These are phyloP conservation scores for Potamarius usumacintae DNA, from an alignment of 2,113 vertebrate genomes.

Conservation along the genomic window DNA sequence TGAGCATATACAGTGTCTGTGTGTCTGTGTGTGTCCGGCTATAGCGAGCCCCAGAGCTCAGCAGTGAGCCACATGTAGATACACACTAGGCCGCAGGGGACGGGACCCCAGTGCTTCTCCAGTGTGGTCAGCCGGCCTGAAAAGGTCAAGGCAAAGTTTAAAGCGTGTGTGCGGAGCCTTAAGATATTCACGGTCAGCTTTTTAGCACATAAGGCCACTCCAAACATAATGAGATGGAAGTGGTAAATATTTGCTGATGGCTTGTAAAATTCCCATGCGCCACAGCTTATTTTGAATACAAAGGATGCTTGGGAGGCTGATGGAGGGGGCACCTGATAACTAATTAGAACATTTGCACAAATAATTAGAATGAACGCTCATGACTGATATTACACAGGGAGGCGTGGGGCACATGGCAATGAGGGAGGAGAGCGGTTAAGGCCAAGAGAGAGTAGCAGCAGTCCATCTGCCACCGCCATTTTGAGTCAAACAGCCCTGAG, in stretches of 20 bases:
- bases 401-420: conserved; percentile 70
- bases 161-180: conserved; percentile 68
- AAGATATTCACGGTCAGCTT: conserved; percentile 82
- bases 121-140: conserved; percentile 47
- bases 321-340: conserved; percentile 74
- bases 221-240: conserved; percentile 77
- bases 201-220: conserved; percentile 66
- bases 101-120: conserved; percentile 42
- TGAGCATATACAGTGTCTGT: conserved; percentile 33
- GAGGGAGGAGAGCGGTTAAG: conserved; percentile 58
- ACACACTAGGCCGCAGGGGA: conserved; percentile 44
- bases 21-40: conserved; percentile 21
- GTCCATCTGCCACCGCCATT: conserved; percentile 50
- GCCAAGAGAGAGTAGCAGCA: conserved; percentile 33
- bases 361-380: conserved; percentile 81
- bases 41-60: conserved; percentile 31
- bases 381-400: conserved; percentile 79
- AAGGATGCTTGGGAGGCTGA: conserved; percentile 74
- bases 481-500: conserved; percentile 41
- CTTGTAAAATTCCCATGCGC: conserved; percentile 74
- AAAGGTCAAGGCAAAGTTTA: conserved; percentile 79
- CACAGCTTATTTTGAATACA: conserved; percentile 79
- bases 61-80: conserved; percentile 43
- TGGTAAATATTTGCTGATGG: conserved; percentile 83
- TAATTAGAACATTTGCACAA: conserved; percentile 83